Evolutionary conservation across 2,113 vertebrate genomes (phyloP), one percentile per base, ranked within the genome.

Genomic region (Chaetodon trifascialis): DNA sequence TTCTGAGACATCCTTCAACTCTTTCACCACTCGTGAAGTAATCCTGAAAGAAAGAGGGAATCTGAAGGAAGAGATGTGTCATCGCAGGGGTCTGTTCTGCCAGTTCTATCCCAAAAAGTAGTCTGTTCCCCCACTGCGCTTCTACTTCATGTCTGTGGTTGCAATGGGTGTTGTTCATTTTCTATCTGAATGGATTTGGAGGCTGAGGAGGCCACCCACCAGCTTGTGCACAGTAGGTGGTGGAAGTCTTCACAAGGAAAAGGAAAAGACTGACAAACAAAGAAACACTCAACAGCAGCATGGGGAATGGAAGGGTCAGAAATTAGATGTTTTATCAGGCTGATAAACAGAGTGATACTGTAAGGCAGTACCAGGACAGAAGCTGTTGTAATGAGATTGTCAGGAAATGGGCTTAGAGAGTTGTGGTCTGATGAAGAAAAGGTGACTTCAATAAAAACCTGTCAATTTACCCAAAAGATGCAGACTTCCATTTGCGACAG

Each of bases 401-500:
- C 15, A 54, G 70, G 40, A 76, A 55, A 79, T 73, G 58, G 36
- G 42, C 36, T 55, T n/a, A 17, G 36, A 66, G 34, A 71, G 38
- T 23, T 49, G 6, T 62, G 75, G 34, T 66, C 25, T 67, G 59
- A 76, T 71, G 59, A 70, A 77, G 14, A 67, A 42, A 83, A 76
- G 63, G 72, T 77, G 73, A 84, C 44, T 47, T 38, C 9, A 76
- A 64, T 36, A 21, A 56, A 71, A 92, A 92, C 19, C 59, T 51
- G 86, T 80, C 1, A 16, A 91, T 94, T 94, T 96, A 96, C 95
- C 95, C 94, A 83, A 94, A 94, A 52, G 95, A 95, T 73, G 95
- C 92, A 4, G 95, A 96, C 86, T 94, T 95, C 95, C 95, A 95
- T 91, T 94, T 94, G 80, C 91, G 94, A 92, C 92, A 94, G 87